Evolutionary conservation across 2,113 vertebrate species (phyloP).

Genomic region (Sander vitreus): DNA sequence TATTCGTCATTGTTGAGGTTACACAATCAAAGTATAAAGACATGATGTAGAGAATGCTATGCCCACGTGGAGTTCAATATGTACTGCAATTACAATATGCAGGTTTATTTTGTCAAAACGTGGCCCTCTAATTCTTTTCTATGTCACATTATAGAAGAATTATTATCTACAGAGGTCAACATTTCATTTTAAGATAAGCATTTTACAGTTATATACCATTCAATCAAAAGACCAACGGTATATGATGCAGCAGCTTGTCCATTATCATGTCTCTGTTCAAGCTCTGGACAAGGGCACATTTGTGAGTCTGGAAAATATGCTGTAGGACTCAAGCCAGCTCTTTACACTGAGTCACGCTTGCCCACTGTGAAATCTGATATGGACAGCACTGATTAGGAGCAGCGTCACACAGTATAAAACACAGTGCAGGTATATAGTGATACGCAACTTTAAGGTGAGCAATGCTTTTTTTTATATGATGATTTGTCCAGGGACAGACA

Average conservation of each 20-base stretch:
- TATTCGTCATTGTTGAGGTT: not conserved
- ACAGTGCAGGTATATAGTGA: conserved; percentile 52
- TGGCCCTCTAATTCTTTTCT: not conserved
- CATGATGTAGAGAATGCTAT: not conserved
- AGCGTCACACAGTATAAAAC: conserved; percentile 53
- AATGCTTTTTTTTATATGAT: conserved; percentile 8
- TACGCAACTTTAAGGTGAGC: conserved; percentile 47
- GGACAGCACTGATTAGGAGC: conserved; percentile 66
- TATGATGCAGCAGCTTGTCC: conserved; percentile 41
- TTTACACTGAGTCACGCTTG: conserved; percentile 72
- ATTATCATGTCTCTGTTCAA: conserved; percentile 58
- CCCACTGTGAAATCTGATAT: conserved; percentile 76
- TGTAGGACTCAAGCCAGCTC: conserved; percentile 66
- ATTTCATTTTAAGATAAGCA: conserved; percentile 41
- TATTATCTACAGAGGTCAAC: conserved; percentile 9
- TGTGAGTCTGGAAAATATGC: conserved; percentile 71
- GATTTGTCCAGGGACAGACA: conserved; percentile 24
- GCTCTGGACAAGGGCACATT: conserved; percentile 61
- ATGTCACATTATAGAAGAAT: not conserved
- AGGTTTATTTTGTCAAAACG: not conserved
- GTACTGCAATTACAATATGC: not conserved
- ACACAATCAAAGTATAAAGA: not conserved
- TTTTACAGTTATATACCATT: conserved; percentile 28
- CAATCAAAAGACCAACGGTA: conserved; percentile 21
- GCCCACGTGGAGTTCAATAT: conserved; percentile 5